Evolutionary conservation across 2,888 invertebrate species (phyloP).

Genomic region (Chironomus riparius): DNA sequence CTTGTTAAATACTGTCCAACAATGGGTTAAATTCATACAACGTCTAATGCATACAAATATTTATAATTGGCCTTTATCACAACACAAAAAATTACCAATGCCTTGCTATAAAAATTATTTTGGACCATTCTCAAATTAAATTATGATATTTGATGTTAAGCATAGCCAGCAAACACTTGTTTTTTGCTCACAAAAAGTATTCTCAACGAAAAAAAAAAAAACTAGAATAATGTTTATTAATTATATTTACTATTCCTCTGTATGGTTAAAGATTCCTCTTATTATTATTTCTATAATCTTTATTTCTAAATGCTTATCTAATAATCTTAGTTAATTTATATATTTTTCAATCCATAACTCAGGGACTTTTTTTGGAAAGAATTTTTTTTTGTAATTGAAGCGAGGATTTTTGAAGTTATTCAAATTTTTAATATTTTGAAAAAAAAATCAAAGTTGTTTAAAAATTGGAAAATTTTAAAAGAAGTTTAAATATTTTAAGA

Average conservation of each 20-base stretch:
- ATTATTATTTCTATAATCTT: background rate
- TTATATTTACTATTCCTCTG: background rate
- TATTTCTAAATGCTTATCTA: background rate
- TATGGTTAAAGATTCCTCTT: background rate
- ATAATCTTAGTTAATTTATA: too few relatives aligned
- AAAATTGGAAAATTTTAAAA: too few relatives aligned
- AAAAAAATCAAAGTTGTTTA: too few relatives aligned
- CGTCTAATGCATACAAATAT: background rate
- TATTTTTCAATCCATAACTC: too few relatives aligned
- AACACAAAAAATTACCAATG: background rate
- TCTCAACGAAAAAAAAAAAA: background rate
- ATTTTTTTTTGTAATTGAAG: too few relatives aligned
- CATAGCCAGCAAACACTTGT: background rate
- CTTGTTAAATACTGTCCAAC: slow-evolving; percentile 1
- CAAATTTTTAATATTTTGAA: too few relatives aligned
- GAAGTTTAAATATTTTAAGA: too few relatives aligned
- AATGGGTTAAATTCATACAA: background rate
- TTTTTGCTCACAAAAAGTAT: background rate
- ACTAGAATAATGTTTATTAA: background rate
- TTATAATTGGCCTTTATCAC: background rate
- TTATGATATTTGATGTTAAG: background rate
- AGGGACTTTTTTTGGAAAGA: too few relatives aligned
- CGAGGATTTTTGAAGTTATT: too few relatives aligned
- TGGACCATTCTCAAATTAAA: background rate
- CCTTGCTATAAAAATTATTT: background rate